Evolutionary conservation across 2,888 invertebrate genomes (phyloP).

Genomic region (Hanleya hanleyi): DNA sequence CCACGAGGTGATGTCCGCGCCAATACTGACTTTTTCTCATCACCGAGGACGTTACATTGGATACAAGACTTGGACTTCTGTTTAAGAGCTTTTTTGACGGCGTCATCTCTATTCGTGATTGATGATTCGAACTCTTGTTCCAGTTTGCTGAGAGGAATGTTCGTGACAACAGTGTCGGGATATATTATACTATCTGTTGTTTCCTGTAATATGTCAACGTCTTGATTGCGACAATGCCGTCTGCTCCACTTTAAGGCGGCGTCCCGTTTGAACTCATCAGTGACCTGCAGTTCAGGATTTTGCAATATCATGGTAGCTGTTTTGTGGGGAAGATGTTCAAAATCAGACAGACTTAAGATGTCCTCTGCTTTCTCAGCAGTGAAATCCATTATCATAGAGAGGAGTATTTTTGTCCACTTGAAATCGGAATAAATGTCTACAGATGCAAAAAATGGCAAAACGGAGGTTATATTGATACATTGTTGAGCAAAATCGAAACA

Average conservation of each 20-base stretch:
- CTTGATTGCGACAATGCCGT: no score
- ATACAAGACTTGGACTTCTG: no score
- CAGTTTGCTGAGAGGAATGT: no score
- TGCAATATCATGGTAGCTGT: background rate
- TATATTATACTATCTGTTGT: no score
- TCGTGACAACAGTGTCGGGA: no score
- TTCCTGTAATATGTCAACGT: no score
- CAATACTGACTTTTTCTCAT: no score
- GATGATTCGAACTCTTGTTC: no score
- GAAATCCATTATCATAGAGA: background rate
- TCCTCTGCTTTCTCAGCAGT: background rate
- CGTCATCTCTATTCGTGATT: no score
- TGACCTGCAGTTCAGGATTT: background rate
- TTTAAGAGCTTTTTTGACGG: no score
- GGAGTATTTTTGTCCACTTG: background rate
- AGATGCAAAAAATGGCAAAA: background rate
- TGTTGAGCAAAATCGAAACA: background rate
- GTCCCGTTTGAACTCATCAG: background rate
- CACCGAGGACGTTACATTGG: no score
- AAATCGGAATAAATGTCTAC: background rate
- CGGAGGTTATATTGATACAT: background rate
- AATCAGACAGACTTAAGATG: background rate
- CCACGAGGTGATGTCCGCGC: no score
- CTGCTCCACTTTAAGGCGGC: background rate
- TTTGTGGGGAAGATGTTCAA: background rate